These are phyloP conservation scores for Monoplex corrugatus DNA, from an alignment of 2,888 invertebrate species.

Conservation along the genomic window DNA sequence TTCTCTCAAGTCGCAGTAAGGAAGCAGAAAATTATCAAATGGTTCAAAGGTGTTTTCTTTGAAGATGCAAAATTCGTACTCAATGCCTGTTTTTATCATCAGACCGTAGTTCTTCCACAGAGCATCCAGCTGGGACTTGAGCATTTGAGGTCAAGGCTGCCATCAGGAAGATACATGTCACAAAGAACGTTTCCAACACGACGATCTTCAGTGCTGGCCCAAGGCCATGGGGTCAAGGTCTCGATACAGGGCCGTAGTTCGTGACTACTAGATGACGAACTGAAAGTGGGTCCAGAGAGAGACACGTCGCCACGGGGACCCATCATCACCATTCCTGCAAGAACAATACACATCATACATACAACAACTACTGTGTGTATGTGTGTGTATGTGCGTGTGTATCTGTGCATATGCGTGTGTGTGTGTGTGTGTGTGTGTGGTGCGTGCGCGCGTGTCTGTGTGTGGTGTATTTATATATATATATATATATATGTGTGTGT, in stretches of 20 bases:
- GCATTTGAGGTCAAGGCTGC: neutral
- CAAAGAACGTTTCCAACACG: conserved; percentile 21
- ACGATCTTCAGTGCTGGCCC: neutral
- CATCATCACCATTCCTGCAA: neutral
- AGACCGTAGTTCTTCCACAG: conserved; percentile 21
- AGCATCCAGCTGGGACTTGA: neutral
- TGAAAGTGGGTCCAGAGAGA: too few relatives aligned
- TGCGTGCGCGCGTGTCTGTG: too few relatives aligned
- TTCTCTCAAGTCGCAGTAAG: conserved; percentile 30
- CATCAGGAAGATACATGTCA: conserved; percentile 33
- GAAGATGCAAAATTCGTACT: conserved; percentile 40
- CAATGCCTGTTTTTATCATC: conserved; percentile 20
- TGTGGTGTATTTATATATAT: too few relatives aligned
- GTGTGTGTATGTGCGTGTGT: too few relatives aligned
- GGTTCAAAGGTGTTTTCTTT: conserved; percentile 39
- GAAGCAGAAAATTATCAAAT: neutral
- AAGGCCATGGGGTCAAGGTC: conserved; percentile 30
- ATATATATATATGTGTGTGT: too few relatives aligned
- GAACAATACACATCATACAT: too few relatives aligned
- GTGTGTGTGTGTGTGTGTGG: too few relatives aligned
- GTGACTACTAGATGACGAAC: neutral
- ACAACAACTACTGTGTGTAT: too few relatives aligned
- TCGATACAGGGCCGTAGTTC: conserved; percentile 23
- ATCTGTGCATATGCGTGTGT: too few relatives aligned
- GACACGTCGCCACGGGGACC: neutral